These are phyloP conservation scores for Flexamia atlantica DNA, from an alignment of 2,888 invertebrate species.

Conservation along the genomic window DNA sequence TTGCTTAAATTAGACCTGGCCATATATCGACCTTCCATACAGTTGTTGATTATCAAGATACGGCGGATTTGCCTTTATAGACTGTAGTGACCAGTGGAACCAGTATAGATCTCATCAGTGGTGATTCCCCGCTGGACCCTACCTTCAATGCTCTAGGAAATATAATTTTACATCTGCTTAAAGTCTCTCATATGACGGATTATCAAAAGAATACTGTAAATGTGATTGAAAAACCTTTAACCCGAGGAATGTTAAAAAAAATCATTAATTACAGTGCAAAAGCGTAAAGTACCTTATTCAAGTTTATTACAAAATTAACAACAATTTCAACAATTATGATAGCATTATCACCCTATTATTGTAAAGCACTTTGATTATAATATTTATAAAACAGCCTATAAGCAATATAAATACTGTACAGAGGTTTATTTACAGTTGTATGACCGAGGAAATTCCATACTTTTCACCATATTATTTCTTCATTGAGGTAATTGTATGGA, in stretches of 20 bases:
- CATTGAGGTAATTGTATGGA: not conserved
- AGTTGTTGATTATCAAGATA: no score
- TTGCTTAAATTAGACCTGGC: no score
- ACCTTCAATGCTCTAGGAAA: no score
- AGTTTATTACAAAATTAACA: slow-evolving; percentile 2
- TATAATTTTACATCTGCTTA: no score
- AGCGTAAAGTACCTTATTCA: not conserved
- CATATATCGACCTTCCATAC: no score
- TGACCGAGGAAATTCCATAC: not conserved
- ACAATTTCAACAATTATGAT: not conserved
- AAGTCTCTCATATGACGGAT: no score
- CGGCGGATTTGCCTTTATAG: no score
- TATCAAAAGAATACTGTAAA: no score
- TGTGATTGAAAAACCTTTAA: not conserved
- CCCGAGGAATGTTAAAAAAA: slow-evolving; percentile 4
- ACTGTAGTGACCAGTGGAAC: no score
- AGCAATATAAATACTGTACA: slow-evolving; percentile 39
- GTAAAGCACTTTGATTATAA: slow-evolving; percentile 30
- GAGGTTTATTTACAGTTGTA: slow-evolving; percentile 18
- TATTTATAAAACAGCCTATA: slow-evolving; percentile 31
- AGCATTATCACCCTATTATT: not conserved
- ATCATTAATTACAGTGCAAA: not conserved
- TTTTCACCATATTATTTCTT: not conserved
- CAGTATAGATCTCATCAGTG: no score
- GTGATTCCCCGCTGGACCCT: no score